Percentiles rank a stretch among this genome's conserved stretches.
Conservation (phyloP, 2,888 invertebrate genomes). For the Spodoptera picta region DNA sequence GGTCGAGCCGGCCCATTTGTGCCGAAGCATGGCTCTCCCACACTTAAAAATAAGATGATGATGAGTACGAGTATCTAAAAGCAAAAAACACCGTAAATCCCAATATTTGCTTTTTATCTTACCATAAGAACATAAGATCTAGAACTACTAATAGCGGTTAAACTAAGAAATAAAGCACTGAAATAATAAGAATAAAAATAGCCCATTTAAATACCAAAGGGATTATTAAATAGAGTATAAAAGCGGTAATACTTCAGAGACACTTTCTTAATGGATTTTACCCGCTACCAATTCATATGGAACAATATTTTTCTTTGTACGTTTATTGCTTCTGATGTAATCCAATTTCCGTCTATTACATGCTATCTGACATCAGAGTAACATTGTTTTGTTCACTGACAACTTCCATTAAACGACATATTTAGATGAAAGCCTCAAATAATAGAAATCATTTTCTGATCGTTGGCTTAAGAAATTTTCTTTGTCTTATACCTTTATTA, state of each 20-base stretch:
- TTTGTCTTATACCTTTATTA: not conserved
- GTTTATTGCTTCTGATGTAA: slow-evolving; percentile 16
- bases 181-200: slow-evolving; percentile 22
- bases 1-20: no score
- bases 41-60: no score
- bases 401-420: slow-evolving; percentile 1
- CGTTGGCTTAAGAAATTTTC: not conserved
- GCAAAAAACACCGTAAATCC: no score
- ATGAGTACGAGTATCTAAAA: no score
- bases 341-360: slow-evolving; percentile 13
- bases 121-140: no score
- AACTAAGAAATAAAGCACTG: slow-evolving; percentile 20
- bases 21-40: no score
- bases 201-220: slow-evolving; percentile 10
- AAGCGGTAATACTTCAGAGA: slow-evolving; percentile 21
- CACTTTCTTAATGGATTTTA: slow-evolving; percentile 37
- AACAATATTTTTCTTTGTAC: slow-evolving; percentile 17
- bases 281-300: slow-evolving; percentile 13
- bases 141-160: slow-evolving; percentile 1
- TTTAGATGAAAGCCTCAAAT: not conserved
- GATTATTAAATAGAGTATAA: slow-evolving; percentile 30
- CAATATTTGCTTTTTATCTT: no score
- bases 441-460: slow-evolving; percentile 2
- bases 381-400: slow-evolving; percentile 2
- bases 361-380: slow-evolving; percentile 1